Conservation (phyloP, 2,797 vertebrate species). For the Gymnoscopelus braueri region DNA sequence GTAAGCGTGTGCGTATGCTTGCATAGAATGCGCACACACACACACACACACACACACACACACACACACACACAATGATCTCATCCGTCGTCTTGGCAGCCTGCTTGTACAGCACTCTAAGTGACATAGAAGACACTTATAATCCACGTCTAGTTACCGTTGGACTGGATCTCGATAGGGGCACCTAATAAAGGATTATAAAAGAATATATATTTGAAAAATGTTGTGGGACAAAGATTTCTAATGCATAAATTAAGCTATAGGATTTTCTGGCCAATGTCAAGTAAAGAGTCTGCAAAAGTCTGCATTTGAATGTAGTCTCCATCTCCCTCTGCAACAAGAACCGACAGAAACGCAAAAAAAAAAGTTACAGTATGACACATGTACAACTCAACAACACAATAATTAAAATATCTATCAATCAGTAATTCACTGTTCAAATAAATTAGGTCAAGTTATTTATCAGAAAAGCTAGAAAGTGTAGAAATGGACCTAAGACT, state of each 20-base stretch:
- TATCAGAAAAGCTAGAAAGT: no score
- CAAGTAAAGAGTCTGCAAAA: background rate
- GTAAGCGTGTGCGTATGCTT: slow-evolving; percentile 1
- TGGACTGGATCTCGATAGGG: slow-evolving; percentile 16
- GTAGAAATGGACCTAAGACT: no score
- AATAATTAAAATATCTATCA: background rate
- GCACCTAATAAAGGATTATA: no score
- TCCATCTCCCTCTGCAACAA: background rate
- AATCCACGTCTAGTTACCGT: slow-evolving; percentile 34
- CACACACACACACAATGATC: slow-evolving; percentile 16
- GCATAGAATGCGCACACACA: background rate
- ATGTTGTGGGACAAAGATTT: no score
- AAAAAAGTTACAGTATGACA: no score
- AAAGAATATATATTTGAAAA: no score
- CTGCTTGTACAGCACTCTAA: slow-evolving; percentile 23
- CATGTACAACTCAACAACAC: background rate
- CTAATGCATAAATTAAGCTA: background rate
- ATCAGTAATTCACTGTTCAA: no score
- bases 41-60: slow-evolving; percentile 13
- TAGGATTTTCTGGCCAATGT: background rate
- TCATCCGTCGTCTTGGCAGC: slow-evolving; percentile 21
- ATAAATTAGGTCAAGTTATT: no score
- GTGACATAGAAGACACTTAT: slow-evolving; percentile 22
- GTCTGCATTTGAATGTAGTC: background rate
- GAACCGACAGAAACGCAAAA: background rate